Evolutionary conservation across 2,113 vertebrate genomes (phyloP).

Genomic region (Brachyhypopomus occidentalis): DNA sequence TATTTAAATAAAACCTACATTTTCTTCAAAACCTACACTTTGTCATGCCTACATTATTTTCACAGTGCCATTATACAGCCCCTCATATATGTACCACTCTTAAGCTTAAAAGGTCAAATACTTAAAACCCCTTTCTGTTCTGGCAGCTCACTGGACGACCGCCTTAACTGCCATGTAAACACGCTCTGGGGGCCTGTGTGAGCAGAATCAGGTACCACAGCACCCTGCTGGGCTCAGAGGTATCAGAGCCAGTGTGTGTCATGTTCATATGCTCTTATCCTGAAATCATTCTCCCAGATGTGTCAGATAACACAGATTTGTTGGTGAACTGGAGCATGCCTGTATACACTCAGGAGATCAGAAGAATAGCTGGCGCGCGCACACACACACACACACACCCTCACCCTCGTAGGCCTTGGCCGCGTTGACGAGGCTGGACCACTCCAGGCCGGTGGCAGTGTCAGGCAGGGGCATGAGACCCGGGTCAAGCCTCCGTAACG

Average conservation of each 20-base stretch:
- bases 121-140: background rate
- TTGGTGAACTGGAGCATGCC: no score
- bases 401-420: constrained; percentile 91
- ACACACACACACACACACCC: constrained; percentile 7
- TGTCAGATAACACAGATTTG: constrained; percentile 43
- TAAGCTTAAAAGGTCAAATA: no score
- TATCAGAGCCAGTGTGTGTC: background rate
- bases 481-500: constrained; percentile 78
- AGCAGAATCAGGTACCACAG: constrained; percentile 33
- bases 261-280: background rate
- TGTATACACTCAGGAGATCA: no score
- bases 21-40: no score
- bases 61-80: no score
- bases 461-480: constrained; percentile 91
- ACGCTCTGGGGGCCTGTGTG: background rate
- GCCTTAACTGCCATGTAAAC: background rate
- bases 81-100: no score
- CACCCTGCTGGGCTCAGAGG: constrained; percentile 18
- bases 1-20: no score
- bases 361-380: no score
- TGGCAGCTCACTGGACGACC: background rate
- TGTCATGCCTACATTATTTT: no score
- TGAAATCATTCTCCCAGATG: constrained; percentile 49
- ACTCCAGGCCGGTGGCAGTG: constrained; percentile 85
- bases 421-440: constrained; percentile 89